A percentile compares a stretch with the other conserved stretches of the same genome.
phyloP scores from a whole-genome alignment of 2,113 vertebrate species.

The Halichoeres trimaculatus region DNA sequence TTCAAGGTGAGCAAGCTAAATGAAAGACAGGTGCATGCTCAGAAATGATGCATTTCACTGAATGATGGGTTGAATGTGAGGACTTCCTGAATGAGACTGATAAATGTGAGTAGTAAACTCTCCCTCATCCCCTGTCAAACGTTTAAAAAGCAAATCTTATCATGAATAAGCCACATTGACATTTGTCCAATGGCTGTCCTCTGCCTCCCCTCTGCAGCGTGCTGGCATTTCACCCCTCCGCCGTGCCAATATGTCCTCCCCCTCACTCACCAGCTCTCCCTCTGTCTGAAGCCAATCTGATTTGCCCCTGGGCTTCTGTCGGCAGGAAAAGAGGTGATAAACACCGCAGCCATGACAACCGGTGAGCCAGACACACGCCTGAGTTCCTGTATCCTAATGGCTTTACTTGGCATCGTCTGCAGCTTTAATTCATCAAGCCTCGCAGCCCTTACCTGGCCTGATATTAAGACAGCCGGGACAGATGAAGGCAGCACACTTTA shows the following conservation, averaged over 20 bases:
- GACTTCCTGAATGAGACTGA: not conserved
- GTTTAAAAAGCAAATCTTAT: constrained; percentile 50
- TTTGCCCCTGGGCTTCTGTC: constrained; percentile 79
- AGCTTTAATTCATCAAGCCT: constrained; percentile 63
- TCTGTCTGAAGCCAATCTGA: constrained; percentile 78
- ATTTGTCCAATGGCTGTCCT: constrained; percentile 72
- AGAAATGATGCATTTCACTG: not conserved
- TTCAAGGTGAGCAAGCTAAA: too few relatives aligned
- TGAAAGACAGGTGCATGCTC: too few relatives aligned
- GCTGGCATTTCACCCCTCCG: constrained; percentile 78
- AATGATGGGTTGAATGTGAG: not conserved
- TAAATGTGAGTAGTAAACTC: not conserved
- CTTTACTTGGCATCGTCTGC: constrained; percentile 66
- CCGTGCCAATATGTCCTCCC: constrained; percentile 76
- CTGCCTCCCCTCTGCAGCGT: constrained; percentile 59
- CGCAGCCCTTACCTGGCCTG: constrained; percentile 61
- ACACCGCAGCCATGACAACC: constrained; percentile 82
- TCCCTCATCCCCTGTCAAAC: constrained; percentile 19
- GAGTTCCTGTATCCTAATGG: constrained; percentile 69
- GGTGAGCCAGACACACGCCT: constrained; percentile 61
- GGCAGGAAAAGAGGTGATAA: constrained; percentile 78
- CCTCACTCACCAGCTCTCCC: constrained; percentile 69
- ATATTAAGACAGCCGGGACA: constrained; percentile 46
- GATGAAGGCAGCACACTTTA: constrained; percentile 36
- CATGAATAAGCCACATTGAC: constrained; percentile 71